A percentile compares a stretch with the other conserved stretches of the same genome.
phyloP scores from a whole-genome alignment of 2,797 vertebrate species.

The Pipistrellus nathusii region DNA sequence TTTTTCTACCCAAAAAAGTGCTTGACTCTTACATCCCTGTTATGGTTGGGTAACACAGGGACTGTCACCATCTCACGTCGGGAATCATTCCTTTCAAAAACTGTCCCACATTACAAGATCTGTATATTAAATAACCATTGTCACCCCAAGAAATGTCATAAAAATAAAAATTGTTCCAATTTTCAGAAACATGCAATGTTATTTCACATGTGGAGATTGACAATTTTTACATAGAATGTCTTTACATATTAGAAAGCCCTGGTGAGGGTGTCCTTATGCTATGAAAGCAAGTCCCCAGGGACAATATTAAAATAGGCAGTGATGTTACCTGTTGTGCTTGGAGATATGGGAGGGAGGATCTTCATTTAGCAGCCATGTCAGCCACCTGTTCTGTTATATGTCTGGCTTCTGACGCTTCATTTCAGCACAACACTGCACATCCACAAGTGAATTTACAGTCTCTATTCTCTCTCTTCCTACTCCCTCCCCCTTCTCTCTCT shows the following conservation, averaged over 20 bases:
- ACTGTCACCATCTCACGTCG: background rate
- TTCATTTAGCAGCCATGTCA: constrained; percentile 55
- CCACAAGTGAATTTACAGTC: constrained; percentile 19
- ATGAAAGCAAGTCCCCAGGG: constrained; percentile 62
- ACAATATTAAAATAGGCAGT: constrained; percentile 60
- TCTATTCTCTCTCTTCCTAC: background rate
- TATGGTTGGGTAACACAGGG: constrained; percentile 56
- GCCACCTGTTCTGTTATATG: constrained; percentile 71
- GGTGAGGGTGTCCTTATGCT: constrained; percentile 63
- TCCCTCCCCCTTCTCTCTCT: background rate
- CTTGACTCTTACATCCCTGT: background rate
- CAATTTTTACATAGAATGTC: background rate
- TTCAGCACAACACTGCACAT: constrained; percentile 50
- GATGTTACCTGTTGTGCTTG: constrained; percentile 19
- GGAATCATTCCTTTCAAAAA: constrained; percentile 22
- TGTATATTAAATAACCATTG: background rate
- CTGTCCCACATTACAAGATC: background rate
- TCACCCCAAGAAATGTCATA: background rate
- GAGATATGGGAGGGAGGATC: constrained; percentile 55
- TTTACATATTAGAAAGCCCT: background rate
- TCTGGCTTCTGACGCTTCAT: constrained; percentile 39
- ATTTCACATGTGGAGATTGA: background rate
- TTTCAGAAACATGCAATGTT: constrained; percentile 74
- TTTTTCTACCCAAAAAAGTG: background rate
- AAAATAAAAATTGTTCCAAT: background rate